Conservation (phyloP, 2,113 vertebrate genomes). For the Apodemus speciosus region DNA sequence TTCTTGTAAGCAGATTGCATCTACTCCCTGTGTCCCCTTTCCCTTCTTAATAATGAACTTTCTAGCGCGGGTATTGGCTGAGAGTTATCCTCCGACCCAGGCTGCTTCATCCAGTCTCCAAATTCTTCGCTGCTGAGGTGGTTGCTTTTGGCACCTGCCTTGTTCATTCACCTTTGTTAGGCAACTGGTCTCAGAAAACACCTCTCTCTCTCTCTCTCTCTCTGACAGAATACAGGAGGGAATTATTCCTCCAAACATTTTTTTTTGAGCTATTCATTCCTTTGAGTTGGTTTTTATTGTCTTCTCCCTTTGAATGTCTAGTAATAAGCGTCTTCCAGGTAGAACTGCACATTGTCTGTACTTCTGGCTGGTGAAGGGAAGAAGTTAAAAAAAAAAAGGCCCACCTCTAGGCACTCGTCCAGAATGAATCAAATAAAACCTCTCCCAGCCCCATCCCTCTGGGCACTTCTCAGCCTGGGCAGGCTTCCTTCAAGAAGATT, state of each 20-base stretch:
- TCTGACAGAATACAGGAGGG: constrained; percentile 48
- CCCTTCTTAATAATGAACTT: constrained; percentile 70
- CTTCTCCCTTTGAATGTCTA: constrained; percentile 62
- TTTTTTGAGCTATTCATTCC: constrained; percentile 62
- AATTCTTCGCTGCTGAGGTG: constrained; percentile 74
- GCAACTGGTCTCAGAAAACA: constrained; percentile 61
- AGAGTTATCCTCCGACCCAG: constrained; percentile 58
- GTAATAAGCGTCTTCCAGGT: constrained; percentile 34
- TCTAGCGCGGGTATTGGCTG: constrained; percentile 59
- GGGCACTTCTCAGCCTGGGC: constrained; percentile 2
- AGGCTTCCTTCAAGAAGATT: constrained; percentile 55
- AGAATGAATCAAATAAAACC: constrained; percentile 54
- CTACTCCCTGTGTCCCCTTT: constrained; percentile 44
- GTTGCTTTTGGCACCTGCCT: constrained; percentile 68
- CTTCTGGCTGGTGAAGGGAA: constrained; percentile 47
- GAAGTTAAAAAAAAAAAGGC: background rate
- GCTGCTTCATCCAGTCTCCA: constrained; percentile 56
- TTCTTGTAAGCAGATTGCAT: constrained; percentile 75
- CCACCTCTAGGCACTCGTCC: constrained; percentile 38
- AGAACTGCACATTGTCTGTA: constrained; percentile 55
- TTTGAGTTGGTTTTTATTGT: constrained; percentile 51
- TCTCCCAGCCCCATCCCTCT: background rate
- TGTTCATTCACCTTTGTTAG: constrained; percentile 76
- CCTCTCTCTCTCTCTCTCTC: constrained; percentile 64
- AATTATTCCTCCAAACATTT: constrained; percentile 60